phyloP scores from a whole-genome alignment of 2,797 vertebrate species.

The Rhyacichthys aspro region DNA sequence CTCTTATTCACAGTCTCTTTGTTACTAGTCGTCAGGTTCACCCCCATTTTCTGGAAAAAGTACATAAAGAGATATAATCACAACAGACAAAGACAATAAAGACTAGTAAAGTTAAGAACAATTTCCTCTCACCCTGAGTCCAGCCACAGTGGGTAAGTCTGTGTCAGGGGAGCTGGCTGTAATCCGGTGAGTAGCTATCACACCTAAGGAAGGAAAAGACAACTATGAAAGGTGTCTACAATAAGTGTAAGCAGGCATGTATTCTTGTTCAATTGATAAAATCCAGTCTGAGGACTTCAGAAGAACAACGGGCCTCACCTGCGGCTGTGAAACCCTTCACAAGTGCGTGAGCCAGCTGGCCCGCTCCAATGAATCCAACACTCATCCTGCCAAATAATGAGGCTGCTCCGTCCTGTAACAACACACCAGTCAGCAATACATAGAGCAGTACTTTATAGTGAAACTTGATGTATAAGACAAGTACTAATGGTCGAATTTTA shows the following conservation, averaged over 20 bases:
- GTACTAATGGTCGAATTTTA: background rate
- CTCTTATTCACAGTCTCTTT: constrained; percentile 90
- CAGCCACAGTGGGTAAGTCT: constrained; percentile 86
- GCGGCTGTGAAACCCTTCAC: constrained; percentile 90
- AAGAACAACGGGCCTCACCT: constrained; percentile 73
- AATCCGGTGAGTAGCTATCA: constrained; percentile 90
- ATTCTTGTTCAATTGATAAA: background rate
- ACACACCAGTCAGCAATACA: background rate
- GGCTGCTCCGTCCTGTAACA: constrained; percentile 42
- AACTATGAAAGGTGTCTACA: constrained; percentile 4
- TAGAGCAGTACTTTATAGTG: background rate
- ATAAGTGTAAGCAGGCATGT: background rate
- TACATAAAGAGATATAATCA: constrained; percentile 1
- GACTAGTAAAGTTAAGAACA: too few species aligned
- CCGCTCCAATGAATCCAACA: constrained; percentile 91
- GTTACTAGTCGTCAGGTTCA: constrained; percentile 91
- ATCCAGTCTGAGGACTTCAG: background rate
- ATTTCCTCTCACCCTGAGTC: constrained; percentile 84
- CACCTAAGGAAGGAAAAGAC: constrained; percentile 64
- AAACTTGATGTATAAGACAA: too few species aligned
- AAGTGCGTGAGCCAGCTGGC: constrained; percentile 89
- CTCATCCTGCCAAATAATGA: constrained; percentile 80
- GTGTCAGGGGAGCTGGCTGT: constrained; percentile 92
- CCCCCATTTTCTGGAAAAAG: constrained; percentile 85
- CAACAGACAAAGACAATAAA: background rate